Evolutionary conservation across 1,140 invertebrate genomes (phyloP), one percentile per base, ranked within the genome.

Genomic region (Papilio machaon): DNA sequence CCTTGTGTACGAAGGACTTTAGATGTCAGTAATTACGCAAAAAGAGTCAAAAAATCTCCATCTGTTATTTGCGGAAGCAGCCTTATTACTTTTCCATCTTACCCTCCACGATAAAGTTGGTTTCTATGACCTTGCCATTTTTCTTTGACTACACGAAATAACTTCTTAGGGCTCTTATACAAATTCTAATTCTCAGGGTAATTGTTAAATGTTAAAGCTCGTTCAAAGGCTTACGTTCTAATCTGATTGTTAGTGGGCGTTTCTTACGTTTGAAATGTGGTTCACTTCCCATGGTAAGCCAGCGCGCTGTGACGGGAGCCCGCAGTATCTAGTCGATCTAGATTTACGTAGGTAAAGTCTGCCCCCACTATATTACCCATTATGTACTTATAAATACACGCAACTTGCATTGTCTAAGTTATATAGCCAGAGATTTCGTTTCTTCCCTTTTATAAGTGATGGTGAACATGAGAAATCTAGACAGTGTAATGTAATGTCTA

Each of bases 251-350:
- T 35, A 81, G 79, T 60, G 64, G 86, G 86, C 86, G 87, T 85
- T 80, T 13, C 82, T 78, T 46, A 49, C 74, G 73, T 82, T 79
- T 91, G 84, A 89, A 89, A 85, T 90, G 86, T 88, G 76, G 82
- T 81, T 52, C 76, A 83, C 81, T 87, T 88, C 86, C 85, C 84
- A 83, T 90, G 79, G 86, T 90, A 89, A 90, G 84, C 80, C 84
- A 81, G 80, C 70, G 84, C 87, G 85, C 89, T 87, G 91, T 91
- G 89, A 91, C 90, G 90, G 89, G 84, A 89, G 90, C 87, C 19
- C 78, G 52, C 52, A 8, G 52, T 78, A 78, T 78, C 76, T 78
- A 78, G 52, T 13, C 76, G 43, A 83, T 83, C 82, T 84, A 81
- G 75, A 82, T 82, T 52, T 78, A 58, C 49, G 70, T 67, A 79